A percentile compares a stretch with the other conserved stretches of the same genome.
phyloP scores from a whole-genome alignment of 1,140 invertebrate genomes.

The Drosophila saltans region DNA sequence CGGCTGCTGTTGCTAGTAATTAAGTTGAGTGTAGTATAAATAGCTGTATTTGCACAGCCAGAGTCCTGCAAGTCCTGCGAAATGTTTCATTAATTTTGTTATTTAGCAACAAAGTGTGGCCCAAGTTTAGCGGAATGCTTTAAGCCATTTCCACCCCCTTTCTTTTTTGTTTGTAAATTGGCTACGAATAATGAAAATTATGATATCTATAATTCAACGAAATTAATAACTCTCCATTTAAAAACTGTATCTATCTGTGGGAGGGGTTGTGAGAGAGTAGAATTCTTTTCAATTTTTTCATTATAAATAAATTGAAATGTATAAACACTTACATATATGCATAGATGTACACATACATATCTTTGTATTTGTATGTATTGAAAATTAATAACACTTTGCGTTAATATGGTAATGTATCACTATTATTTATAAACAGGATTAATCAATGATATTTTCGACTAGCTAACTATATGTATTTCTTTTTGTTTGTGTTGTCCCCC shows the following conservation, averaged over 20 bases:
- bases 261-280: neutral
- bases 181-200: constrained; percentile 1
- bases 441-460: neutral
- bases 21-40: constrained; percentile 81
- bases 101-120: constrained; percentile 69
- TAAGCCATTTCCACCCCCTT: constrained; percentile 6
- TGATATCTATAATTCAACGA: neutral
- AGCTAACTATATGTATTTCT: neutral
- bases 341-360: too few species aligned
- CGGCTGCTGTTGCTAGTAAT: constrained; percentile 70
- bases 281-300: neutral
- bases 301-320: neutral
- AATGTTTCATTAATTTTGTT: constrained; percentile 81
- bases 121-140: constrained; percentile 59
- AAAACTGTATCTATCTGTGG: too few species aligned
- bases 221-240: neutral
- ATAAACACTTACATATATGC: neutral
- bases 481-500: neutral
- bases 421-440: constrained; percentile 9
- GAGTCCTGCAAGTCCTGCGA: constrained; percentile 37
- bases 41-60: constrained; percentile 75
- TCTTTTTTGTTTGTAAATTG: neutral
- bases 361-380: neutral
- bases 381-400: neutral
- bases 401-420: constrained; percentile 3